Base-by-base conservation (phyloP, 2,113 vertebrate species). In the Tachysurus vachellii region DNA sequence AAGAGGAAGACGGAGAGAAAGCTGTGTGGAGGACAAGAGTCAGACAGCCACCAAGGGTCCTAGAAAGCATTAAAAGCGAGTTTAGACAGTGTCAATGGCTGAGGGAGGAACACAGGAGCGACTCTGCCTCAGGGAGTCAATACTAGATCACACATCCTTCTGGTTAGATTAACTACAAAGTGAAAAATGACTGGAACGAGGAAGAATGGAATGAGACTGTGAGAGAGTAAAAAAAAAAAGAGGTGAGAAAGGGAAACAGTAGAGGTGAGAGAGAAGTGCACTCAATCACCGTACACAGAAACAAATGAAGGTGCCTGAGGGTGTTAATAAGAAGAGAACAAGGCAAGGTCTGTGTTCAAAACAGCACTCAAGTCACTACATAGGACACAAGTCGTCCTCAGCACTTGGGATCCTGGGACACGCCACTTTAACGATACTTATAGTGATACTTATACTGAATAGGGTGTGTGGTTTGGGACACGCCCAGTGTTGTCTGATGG, bases 71-170 rank as follows among this genome's bases (percentile, higher is more conserved):
- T 64, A 77, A 84, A 83, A 28, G 66, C 10, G 44, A 57, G 59
- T 77, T 85, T 77, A 79, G 73, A 79, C 56, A 77, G 84, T 11
- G 8, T 62, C 31, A 64, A 47, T 16, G 44, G 59, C 19, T 66
- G 80, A 66, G 80, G 59, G 80, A 64, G 42, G 61, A 61, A 82
- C 57, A n/a, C 57, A 77, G n/a, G 73, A 64, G 53, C 17, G n/a
- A 17, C 83, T 84, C 53, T 56, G 53, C 83, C 83, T 73, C 83
- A 73, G 68, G 83, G 53, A 84, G 21, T 23, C 50, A 57, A 10
- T 19, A 73, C 71, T 44, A 73, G 42, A 79, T 76, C 84, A 85
- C 57, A 85, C 47, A 16, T 77, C 84, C 26, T 50, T 64, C 59
- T 59, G 2, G 61, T 82, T 82, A 82, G 59, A 64, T 82, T 82